phyloP scores from a whole-genome alignment of 1,140 invertebrate species.

The Caligus rogercresseyi region DNA sequence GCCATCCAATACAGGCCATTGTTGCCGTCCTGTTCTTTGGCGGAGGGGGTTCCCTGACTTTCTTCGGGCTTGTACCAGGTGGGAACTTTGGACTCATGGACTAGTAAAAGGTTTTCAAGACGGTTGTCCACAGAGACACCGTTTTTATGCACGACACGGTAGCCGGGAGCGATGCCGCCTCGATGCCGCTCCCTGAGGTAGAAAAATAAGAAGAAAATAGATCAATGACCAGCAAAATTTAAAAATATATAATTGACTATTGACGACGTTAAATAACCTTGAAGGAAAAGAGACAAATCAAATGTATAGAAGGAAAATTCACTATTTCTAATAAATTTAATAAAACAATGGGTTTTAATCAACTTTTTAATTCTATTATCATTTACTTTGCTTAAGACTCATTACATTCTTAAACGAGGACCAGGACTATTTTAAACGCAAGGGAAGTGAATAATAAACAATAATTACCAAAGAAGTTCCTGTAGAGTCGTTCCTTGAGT shows the following conservation, averaged over 20 bases:
- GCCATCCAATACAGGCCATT: constrained; percentile 36
- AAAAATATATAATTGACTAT: too few species aligned
- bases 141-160: constrained; percentile 34
- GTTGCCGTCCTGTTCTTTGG: constrained; percentile 25
- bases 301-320: too few species aligned
- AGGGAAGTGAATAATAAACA: background rate
- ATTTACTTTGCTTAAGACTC: too few species aligned
- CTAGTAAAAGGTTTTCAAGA: constrained; percentile 32
- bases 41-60: background rate
- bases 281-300: too few species aligned
- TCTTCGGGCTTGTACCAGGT: constrained; percentile 10
- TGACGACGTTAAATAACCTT: too few species aligned
- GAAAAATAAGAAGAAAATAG: background rate
- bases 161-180: constrained; percentile 34
- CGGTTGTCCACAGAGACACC: constrained; percentile 36
- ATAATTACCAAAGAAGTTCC: constrained; percentile 33
- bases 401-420: too few species aligned
- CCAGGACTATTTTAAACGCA: too few species aligned
- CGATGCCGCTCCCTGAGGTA: constrained; percentile 34
- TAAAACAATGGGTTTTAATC: too few species aligned
- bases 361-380: too few species aligned
- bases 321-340: too few species aligned
- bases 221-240: too few species aligned
- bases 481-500: constrained; percentile 32
- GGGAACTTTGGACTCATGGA: constrained; percentile 24